Percentiles rank a stretch among this genome's conserved stretches.
Evolutionary conservation across 2,797 vertebrate species (phyloP).

Genomic region (Crocodylus rhombifer): DNA sequence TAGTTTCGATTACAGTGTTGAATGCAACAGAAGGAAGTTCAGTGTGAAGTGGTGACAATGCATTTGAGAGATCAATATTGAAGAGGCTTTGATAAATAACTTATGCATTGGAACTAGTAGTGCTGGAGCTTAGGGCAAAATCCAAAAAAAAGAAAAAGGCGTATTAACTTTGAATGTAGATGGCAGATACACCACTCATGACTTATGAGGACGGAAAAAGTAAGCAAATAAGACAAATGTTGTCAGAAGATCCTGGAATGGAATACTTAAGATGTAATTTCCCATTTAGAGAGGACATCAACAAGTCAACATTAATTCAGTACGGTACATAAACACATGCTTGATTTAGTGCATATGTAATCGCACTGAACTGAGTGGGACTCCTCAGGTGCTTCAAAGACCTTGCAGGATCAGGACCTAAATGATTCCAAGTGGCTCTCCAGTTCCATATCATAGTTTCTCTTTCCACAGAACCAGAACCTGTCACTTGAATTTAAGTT

Average conservation of each 20-base stretch:
- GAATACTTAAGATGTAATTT: not conserved
- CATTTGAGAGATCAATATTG: not conserved
- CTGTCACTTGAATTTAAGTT: not conserved
- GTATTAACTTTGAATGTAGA: not conserved
- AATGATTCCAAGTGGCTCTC: not conserved
- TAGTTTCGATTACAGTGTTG: not conserved
- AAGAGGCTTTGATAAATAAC: not conserved
- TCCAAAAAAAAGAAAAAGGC: not conserved
- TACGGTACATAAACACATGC: not conserved
- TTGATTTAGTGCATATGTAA: not conserved
- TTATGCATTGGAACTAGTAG: not conserved
- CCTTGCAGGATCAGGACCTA: not conserved
- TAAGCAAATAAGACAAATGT: not conserved
- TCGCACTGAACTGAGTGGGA: not conserved
- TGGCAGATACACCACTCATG: not conserved
- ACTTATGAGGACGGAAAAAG: not conserved
- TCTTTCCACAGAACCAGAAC: not conserved
- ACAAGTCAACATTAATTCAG: not conserved
- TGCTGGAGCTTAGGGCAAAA: not conserved
- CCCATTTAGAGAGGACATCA: not conserved
- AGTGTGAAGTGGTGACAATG: not conserved
- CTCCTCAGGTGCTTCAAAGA: not conserved
- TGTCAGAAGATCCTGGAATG: not conserved
- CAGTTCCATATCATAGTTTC: not conserved
- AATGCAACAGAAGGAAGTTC: not conserved